A percentile compares a stretch with the other conserved stretches of the same genome.
These are phyloP conservation scores for Phymanthus crucifer DNA, from an alignment of 92 coral and sea anemone species.

Conservation along the genomic window DNA sequence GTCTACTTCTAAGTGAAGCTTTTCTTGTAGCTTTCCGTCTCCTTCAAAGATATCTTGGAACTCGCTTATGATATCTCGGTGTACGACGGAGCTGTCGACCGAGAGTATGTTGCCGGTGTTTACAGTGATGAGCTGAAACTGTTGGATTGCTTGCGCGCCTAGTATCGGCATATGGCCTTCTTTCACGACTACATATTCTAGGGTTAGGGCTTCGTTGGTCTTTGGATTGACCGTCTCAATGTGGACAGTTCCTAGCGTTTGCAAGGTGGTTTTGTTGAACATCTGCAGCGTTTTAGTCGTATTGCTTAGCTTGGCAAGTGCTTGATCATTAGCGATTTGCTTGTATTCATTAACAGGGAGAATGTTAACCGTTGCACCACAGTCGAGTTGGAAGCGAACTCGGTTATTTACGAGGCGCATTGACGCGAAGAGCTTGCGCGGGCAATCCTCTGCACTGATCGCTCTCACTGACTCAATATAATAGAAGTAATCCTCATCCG, in stretches of 20 bases:
- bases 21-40: no score
- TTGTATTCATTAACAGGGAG: constrained; percentile 7
- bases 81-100: no score
- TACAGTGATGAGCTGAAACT: background rate
- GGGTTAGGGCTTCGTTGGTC: no score
- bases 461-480: background rate
- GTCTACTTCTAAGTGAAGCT: no score
- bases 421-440: background rate
- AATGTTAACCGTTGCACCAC: constrained; percentile 29
- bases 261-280: constrained; percentile 23
- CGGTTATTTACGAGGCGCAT: constrained; percentile 15
- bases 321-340: background rate
- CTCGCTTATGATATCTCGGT: no score
- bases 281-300: constrained; percentile 3
- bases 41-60: no score
- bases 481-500: constrained; percentile 3
- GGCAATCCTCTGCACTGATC: background rate
- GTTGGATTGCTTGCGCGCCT: constrained; percentile 14
- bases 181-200: background rate
- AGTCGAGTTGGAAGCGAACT: constrained; percentile 18
- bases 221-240: no score
- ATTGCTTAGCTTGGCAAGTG: background rate
- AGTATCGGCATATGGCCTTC: constrained; percentile 13
- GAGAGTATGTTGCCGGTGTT: constrained; percentile 1
- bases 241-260: constrained; percentile 9